Evolutionary conservation across 2,888 invertebrate species (phyloP), one percentile per base, ranked within the genome.

Genomic region (Harmothoe impar): DNA sequence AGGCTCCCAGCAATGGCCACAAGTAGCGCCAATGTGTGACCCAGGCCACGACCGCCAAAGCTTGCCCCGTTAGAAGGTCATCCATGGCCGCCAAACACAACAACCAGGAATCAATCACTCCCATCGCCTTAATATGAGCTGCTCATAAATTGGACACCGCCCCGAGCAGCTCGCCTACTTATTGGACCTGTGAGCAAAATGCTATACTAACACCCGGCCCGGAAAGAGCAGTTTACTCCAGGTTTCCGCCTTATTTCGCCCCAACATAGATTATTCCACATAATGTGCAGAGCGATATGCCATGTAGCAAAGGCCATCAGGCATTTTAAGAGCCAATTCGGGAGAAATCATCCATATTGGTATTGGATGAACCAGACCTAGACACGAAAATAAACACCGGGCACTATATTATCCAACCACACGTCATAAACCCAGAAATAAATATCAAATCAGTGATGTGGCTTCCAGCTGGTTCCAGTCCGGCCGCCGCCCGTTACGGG

Each of bases 381-480:
- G 43, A 43, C 43, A 43, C 43, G 43, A 7, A 10, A 43, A 43
- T 43, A 10, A 3, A 43, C 43, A 7, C 43, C 10, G 10, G 5
- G 5, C 43, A 43, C 43, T 43, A 43, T 3, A 43, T 43, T 43
- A 43, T 43, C 43, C 10, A 3, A 43, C 43, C 3, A 43, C 43
- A 43, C 43, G 43, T 43, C 62, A 62, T 62, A 62, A 62, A 62
- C 12, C 62, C 20, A n/a, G 62, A n/a, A 20, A 62, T 62, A 62
- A 62, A 62, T 62, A 43, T 43, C 35, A 81, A 81, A 81, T 81
- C 81, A 81, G 81, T 81, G 81, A 81, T 81, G 81, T 81, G 23
- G 43, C 15, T 43, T 81, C 86, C 86, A 86, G 86, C 51, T 86
- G 86, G 31, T 15, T n/a, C 25, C 20, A 52, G 86, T 52, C 86